A percentile compares a stretch with the other conserved stretches of the same genome.
These are phyloP conservation scores for Himalopsyche tibetana DNA, from an alignment of 2,888 invertebrate genomes.

Conservation along the genomic window DNA sequence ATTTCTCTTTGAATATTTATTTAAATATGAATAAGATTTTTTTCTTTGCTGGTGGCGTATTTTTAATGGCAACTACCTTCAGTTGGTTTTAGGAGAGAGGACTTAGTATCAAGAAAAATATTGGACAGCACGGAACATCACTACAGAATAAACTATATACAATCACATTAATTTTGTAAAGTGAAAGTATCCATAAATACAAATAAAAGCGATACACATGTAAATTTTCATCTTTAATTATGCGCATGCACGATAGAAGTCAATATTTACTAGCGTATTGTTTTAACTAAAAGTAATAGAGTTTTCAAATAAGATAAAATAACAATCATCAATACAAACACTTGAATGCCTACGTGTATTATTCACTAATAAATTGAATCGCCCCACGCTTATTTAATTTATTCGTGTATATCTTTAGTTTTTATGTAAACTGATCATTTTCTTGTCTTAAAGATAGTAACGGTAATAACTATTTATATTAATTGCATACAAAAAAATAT, in stretches of 20 bases:
- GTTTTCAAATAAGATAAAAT: slow-evolving; percentile 7
- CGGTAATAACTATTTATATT: no score
- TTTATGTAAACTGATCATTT: no score
- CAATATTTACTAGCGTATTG: slow-evolving; percentile 10
- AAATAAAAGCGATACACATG: slow-evolving; percentile 36
- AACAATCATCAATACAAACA: background rate
- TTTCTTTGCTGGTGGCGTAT: no score
- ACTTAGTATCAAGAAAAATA: no score
- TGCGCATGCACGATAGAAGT: slow-evolving; percentile 15
- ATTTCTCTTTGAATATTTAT: no score
- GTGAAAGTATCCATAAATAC: slow-evolving; percentile 57
- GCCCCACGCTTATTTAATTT: background rate
- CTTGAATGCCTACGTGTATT: no score
- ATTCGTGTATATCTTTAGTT: background rate
- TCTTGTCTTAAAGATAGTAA: no score
- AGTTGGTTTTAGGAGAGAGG: no score
- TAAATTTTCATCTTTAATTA: slow-evolving; percentile 42
- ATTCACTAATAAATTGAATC: slow-evolving; percentile 18
- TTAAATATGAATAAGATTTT: no score
- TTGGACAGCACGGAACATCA: no score
- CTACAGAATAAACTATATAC: background rate
- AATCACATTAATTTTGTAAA: slow-evolving; percentile 45
- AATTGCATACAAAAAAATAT: no score
- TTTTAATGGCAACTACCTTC: no score
- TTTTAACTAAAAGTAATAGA: slow-evolving; percentile 7